Evolutionary conservation across 2,113 vertebrate genomes (phyloP).

Genomic region (Archilochus colubris): DNA sequence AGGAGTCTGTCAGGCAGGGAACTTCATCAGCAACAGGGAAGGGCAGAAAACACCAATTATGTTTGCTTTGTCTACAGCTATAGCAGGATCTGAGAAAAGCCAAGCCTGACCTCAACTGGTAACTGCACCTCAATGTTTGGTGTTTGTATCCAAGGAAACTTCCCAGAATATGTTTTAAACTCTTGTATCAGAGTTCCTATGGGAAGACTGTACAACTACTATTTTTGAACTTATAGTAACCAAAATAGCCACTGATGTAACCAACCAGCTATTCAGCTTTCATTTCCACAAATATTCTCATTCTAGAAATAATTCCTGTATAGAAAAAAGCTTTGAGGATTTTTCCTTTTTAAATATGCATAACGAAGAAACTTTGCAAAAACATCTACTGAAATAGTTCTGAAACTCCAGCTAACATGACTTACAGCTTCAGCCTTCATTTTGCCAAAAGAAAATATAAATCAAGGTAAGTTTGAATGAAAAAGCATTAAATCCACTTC

Average conservation of each 20-base stretch:
- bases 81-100: not conserved
- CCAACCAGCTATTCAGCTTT: not conserved
- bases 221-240: not conserved
- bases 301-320: not conserved
- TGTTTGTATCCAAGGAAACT: not conserved
- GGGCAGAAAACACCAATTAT: not conserved
- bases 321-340: not conserved
- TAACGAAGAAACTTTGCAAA: not conserved
- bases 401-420: not conserved
- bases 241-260: not conserved
- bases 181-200: rapidly evolving
- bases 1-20: not conserved
- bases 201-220: not conserved
- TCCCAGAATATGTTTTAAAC: not conserved
- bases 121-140: not conserved
- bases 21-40: not conserved
- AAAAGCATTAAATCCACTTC: not conserved
- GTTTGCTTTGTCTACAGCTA: not conserved
- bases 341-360: not conserved
- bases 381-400: not conserved
- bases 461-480: not conserved
- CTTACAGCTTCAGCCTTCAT: not conserved
- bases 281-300: not conserved
- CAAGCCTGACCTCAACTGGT: not conserved
- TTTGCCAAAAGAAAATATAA: not conserved